These are phyloP conservation scores for Gisinianus flammeolus DNA, from an alignment of 2,888 invertebrate species.

Conservation along the genomic window DNA sequence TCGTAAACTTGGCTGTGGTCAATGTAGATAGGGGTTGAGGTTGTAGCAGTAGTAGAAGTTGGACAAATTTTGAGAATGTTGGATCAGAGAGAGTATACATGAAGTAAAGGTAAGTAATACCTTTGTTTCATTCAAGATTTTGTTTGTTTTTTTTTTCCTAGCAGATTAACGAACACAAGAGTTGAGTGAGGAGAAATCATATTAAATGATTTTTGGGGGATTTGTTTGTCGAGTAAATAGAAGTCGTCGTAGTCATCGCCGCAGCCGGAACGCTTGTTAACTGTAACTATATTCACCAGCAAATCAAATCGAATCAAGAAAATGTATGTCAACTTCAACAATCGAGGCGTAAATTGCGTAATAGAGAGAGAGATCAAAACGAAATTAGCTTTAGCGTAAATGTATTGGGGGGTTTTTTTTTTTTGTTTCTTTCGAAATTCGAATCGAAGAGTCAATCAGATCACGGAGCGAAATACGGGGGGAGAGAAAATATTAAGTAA, in stretches of 20 bases:
- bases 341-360: slow-evolving; percentile 5
- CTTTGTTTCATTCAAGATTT: neutral
- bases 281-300: slow-evolving; percentile 10
- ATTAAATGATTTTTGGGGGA: neutral
- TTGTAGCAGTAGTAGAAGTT: slow-evolving; percentile 26
- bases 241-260: slow-evolving; percentile 10
- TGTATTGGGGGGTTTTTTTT: neutral
- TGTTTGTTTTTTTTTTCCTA: neutral
- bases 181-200: neutral
- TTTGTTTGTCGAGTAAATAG: slow-evolving; percentile 10
- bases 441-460: neutral
- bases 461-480: neutral
- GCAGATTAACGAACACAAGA: neutral
- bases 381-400: slow-evolving; percentile 5
- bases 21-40: neutral
- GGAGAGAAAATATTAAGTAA: neutral
- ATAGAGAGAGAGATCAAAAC: slow-evolving; percentile 7
- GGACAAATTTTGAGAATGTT: neutral
- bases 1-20: neutral
- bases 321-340: neutral
- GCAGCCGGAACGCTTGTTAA: neutral
- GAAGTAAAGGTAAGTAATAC: neutral
- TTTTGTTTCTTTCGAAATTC: slow-evolving; percentile 7
- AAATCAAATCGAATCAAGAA: slow-evolving; percentile 13
- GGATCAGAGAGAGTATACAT: slow-evolving; percentile 1